Percentiles rank a stretch among this genome's conserved stretches.
These are phyloP conservation scores for Catocala fraxini DNA, from an alignment of 2,888 invertebrate species.

Conservation along the genomic window DNA sequence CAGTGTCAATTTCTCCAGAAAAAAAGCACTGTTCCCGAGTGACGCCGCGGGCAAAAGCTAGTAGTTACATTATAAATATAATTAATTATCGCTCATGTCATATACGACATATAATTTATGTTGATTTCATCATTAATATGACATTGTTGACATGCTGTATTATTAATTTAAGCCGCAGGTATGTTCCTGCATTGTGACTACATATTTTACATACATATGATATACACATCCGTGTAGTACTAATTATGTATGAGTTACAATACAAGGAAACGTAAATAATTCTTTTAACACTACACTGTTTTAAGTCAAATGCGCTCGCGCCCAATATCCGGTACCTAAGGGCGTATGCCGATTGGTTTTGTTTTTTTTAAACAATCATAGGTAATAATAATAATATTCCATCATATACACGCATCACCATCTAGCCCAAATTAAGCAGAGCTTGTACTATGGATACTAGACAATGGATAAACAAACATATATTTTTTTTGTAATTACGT, in stretches of 20 bases:
- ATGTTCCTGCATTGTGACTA: slow-evolving; percentile 4
- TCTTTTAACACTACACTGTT: slow-evolving; percentile 6
- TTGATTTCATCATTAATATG: not conserved
- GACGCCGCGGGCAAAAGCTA: too few species aligned
- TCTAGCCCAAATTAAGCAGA: too few species aligned
- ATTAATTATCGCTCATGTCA: not conserved
- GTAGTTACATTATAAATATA: not conserved
- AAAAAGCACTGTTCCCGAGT: too few species aligned
- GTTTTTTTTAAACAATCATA: too few species aligned
- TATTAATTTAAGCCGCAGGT: not conserved
- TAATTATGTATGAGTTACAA: slow-evolving; percentile 15
- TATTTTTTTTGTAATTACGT: too few species aligned
- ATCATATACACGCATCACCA: too few species aligned
- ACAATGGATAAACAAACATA: too few species aligned
- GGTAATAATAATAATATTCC: too few species aligned
- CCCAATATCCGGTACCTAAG: slow-evolving; percentile 17
- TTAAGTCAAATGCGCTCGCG: slow-evolving; percentile 6
- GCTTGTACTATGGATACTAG: too few species aligned
- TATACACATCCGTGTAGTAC: slow-evolving; percentile 13
- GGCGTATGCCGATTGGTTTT: not conserved
- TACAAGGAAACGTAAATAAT: slow-evolving; percentile 16
- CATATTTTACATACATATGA: slow-evolving; percentile 9
- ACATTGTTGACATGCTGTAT: not conserved
- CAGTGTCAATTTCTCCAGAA: not conserved
- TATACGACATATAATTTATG: slow-evolving; percentile 1